Evolutionary conservation across 2,797 vertebrate genomes (phyloP).

Genomic region (Hephaestus fuliginosus): DNA sequence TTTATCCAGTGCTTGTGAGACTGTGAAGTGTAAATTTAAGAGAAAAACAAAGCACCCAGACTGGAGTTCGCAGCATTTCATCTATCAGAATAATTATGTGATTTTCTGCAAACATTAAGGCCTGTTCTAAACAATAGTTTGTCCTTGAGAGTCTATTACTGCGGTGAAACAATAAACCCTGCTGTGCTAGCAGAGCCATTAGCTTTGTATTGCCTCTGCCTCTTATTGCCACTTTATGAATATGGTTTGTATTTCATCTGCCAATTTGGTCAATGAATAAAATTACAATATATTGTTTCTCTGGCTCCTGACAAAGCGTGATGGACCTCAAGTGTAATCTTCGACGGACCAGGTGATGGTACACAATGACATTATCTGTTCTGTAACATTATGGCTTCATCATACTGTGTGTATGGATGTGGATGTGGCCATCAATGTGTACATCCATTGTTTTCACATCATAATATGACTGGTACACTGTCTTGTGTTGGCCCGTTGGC

Average conservation of each 20-base stretch:
- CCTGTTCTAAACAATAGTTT: slow-evolving; percentile 50
- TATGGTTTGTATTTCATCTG: slow-evolving; percentile 72
- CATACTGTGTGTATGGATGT: slow-evolving; percentile 7
- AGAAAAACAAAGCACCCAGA: slow-evolving; percentile 20
- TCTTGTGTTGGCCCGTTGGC: slow-evolving; percentile 11
- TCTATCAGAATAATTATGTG: slow-evolving; percentile 50
- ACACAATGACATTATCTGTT: slow-evolving; percentile 15
- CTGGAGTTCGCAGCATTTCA: slow-evolving; percentile 19
- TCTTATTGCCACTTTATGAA: slow-evolving; percentile 72
- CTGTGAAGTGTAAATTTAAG: slow-evolving; percentile 13
- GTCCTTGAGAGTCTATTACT: slow-evolving; percentile 62
- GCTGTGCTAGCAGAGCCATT: slow-evolving; percentile 56
- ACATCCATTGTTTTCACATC: slow-evolving; percentile 47
- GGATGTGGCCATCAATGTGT: slow-evolving; percentile 38
- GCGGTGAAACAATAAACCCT: slow-evolving; percentile 50
- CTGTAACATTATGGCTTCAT: slow-evolving; percentile 38
- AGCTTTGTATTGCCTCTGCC: slow-evolving; percentile 59
- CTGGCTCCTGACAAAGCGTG: slow-evolving; percentile 47
- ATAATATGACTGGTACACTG: slow-evolving; percentile 44
- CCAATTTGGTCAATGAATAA: slow-evolving; percentile 80
- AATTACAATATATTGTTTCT: slow-evolving; percentile 70
- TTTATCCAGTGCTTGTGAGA: background rate
- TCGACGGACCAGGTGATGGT: slow-evolving; percentile 21
- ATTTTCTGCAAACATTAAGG: slow-evolving; percentile 49
- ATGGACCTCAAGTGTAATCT: slow-evolving; percentile 46